Conservation (phyloP, 1,140 invertebrate genomes). For the Battus philenor region DNA sequence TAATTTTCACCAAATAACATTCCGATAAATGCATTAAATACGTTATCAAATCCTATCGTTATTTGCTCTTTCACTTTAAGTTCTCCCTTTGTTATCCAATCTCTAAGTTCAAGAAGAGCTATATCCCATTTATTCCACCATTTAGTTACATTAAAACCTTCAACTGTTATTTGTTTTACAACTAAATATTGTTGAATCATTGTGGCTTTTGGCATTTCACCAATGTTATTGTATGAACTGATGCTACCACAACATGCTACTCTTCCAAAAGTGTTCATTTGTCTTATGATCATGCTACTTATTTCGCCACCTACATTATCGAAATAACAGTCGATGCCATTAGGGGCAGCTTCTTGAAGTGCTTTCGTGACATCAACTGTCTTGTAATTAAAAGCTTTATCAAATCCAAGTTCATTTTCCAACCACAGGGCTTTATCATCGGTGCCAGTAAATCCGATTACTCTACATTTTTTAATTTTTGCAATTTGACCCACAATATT, state of each 20-base stretch:
- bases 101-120: slow-evolving; percentile 58
- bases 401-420: slow-evolving; percentile 81
- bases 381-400: slow-evolving; percentile 85
- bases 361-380: slow-evolving; percentile 72
- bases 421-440: slow-evolving; percentile 84
- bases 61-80: slow-evolving; percentile 75
- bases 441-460: slow-evolving; percentile 84
- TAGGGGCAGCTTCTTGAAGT: slow-evolving; percentile 78
- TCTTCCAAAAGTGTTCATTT: slow-evolving; percentile 78
- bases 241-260: slow-evolving; percentile 80
- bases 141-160: slow-evolving; percentile 62
- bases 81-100: slow-evolving; percentile 76
- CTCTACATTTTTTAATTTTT: slow-evolving; percentile 81
- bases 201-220: slow-evolving; percentile 40
- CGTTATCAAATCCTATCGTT: slow-evolving; percentile 77
- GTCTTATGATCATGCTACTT: slow-evolving; percentile 75
- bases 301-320: slow-evolving; percentile 81
- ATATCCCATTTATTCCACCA: slow-evolving; percentile 51
- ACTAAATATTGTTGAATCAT: slow-evolving; percentile 73
- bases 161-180: slow-evolving; percentile 66
- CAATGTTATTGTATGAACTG: slow-evolving; percentile 61
- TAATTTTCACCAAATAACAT: slow-evolving; percentile 77
- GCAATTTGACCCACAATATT: slow-evolving; percentile 85
- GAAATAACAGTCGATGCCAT: slow-evolving; percentile 81
- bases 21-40: slow-evolving; percentile 77